Percentiles rank a stretch among this genome's conserved stretches.
These are phyloP conservation scores for Tringa solitaria DNA, from an alignment of 2,113 vertebrate genomes.

Conservation along the genomic window DNA sequence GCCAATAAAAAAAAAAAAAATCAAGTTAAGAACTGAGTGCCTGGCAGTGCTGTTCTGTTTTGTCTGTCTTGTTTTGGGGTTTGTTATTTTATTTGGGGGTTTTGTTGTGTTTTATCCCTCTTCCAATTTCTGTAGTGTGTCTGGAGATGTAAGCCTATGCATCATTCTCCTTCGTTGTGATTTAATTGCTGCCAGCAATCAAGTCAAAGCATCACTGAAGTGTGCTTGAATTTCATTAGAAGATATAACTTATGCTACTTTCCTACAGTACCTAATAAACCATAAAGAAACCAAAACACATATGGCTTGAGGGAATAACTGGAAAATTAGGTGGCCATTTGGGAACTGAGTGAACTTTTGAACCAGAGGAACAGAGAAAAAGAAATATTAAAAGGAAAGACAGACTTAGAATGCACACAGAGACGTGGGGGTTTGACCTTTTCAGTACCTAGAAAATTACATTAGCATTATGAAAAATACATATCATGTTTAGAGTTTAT, in stretches of 20 bases:
- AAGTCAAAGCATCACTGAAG: conserved; percentile 83
- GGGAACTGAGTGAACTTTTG: conserved; percentile 88
- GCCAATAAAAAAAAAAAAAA: conserved; percentile 69
- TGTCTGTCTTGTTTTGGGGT: conserved; percentile 51
- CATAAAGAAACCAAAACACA: conserved; percentile 89
- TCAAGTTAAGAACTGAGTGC: conserved; percentile 63
- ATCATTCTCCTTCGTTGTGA: conserved; percentile 75
- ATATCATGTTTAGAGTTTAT: conserved; percentile 78
- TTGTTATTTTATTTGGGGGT: conserved; percentile 66
- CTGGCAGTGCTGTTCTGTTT: conserved; percentile 63
- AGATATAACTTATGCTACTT: conserved; percentile 89
- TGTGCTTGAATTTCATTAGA: conserved; percentile 88
- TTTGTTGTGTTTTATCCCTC: conserved; percentile 46
- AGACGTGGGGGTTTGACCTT: conserved; percentile 76
- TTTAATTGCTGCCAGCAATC: conserved; percentile 86
- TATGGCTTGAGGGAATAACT: conserved; percentile 88
- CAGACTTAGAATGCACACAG: conserved; percentile 80
- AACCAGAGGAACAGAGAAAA: conserved; percentile 79
- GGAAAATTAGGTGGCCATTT: conserved; percentile 88
- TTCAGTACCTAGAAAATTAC: conserved; percentile 80
- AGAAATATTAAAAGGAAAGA: conserved; percentile 81
- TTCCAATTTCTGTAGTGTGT: conserved; percentile 67
- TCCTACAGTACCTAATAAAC: conserved; percentile 87
- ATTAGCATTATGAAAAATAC: conserved; percentile 85
- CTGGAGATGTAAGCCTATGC: conserved; percentile 73